Conservation (phyloP, 2,888 invertebrate species). For the Nipponacmea schrenckii region DNA sequence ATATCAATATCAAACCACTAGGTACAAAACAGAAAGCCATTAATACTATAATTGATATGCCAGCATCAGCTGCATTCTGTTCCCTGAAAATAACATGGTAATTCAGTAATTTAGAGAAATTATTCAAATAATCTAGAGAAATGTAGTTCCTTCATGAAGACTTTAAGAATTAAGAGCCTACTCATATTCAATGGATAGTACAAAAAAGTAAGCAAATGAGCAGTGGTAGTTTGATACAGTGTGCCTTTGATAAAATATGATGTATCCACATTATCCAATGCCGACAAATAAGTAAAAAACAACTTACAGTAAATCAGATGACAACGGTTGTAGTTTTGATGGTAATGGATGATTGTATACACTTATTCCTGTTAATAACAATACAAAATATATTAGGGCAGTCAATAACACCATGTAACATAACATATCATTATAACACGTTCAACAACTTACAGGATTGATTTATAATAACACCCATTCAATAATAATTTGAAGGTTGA, state of each 20-base stretch:
- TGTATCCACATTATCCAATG: too few species aligned
- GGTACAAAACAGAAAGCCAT: constrained; percentile 69
- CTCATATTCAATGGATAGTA: not conserved
- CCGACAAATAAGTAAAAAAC: too few species aligned
- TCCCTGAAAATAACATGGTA: constrained; percentile 49
- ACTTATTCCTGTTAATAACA: constrained; percentile 59
- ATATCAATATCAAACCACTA: constrained; percentile 63
- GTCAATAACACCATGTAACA: too few species aligned
- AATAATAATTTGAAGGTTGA: too few species aligned
- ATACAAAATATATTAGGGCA: not conserved
- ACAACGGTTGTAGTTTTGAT: constrained; percentile 58
- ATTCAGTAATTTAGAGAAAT: not conserved
- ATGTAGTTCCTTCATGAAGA: too few species aligned
- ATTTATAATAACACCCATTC: too few species aligned
- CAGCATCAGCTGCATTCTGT: constrained; percentile 67
- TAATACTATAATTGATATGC: constrained; percentile 67
- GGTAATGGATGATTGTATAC: constrained; percentile 66
- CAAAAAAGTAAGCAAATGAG: too few species aligned
- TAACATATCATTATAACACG: too few species aligned
- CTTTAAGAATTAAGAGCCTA: too few species aligned
- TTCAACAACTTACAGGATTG: too few species aligned
- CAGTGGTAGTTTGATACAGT: not conserved
- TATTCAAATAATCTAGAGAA: too few species aligned
- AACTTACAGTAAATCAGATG: constrained; percentile 65
- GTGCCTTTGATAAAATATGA: too few species aligned